phyloP scores from a whole-genome alignment of 2,888 invertebrate genomes.

The Tinea semifulvella region DNA sequence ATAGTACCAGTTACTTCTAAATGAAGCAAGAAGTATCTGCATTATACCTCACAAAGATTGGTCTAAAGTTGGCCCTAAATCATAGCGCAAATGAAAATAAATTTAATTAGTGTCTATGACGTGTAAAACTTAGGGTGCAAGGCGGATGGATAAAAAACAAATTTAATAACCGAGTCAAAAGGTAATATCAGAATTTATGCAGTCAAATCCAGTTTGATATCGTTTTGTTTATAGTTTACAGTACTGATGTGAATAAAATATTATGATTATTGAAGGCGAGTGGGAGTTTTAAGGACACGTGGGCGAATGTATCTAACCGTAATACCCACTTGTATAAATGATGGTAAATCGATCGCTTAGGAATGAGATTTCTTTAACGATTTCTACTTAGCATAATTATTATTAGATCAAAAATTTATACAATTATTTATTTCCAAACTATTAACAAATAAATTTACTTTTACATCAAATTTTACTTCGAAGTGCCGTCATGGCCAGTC shows the following conservation, averaged over 20 bases:
- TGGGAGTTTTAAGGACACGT: constrained; percentile 19
- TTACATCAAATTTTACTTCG: too few species aligned
- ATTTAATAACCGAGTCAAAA: constrained; percentile 25
- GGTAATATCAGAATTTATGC: constrained; percentile 12
- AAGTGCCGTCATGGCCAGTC: too few species aligned
- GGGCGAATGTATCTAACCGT: constrained; percentile 18
- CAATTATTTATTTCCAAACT: too few species aligned
- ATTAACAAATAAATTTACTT: too few species aligned
- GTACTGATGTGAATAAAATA: constrained; percentile 26
- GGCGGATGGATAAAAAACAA: constrained; percentile 32
- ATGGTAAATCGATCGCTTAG: not conserved
- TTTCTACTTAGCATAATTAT: too few species aligned
- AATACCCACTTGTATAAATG: constrained; percentile 10
- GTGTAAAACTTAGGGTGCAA: constrained; percentile 39
- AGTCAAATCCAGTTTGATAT: not conserved
- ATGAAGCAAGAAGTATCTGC: too few species aligned
- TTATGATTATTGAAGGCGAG: constrained; percentile 29
- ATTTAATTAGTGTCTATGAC: too few species aligned
- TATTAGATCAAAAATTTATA: too few species aligned
- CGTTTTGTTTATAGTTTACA: not conserved
- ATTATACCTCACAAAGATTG: too few species aligned
- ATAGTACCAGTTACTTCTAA: too few species aligned
- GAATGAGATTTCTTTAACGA: constrained; percentile 2
- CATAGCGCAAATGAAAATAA: too few species aligned
- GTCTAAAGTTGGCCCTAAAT: too few species aligned